A percentile compares a stretch with the other conserved stretches of the same genome.
phyloP scores from a whole-genome alignment of 2,888 invertebrate genomes.

The Sarcophaga subvicina region DNA sequence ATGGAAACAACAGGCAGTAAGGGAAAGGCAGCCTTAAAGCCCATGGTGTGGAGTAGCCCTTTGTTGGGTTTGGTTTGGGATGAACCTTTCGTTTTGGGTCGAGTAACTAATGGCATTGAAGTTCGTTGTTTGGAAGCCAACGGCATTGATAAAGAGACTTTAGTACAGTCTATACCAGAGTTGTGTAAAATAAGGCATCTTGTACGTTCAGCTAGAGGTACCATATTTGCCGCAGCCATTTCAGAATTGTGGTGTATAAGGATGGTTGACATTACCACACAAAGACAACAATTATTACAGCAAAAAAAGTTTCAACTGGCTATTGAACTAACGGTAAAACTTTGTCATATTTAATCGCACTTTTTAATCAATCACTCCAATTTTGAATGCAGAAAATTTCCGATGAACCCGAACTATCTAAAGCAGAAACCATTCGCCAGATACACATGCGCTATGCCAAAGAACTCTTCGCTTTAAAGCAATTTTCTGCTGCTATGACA shows the following conservation, averaged over 20 bases:
- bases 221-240: constrained; percentile 92
- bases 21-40: constrained; percentile 72
- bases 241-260: constrained; percentile 95
- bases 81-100: constrained; percentile 94
- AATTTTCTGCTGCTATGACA: constrained; percentile 94
- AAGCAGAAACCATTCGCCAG: constrained; percentile 90
- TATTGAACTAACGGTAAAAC: constrained; percentile 91
- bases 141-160: constrained; percentile 83
- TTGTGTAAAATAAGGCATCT: constrained; percentile 89
- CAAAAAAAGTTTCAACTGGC: constrained; percentile 97
- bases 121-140: constrained; percentile 93
- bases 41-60: constrained; percentile 78
- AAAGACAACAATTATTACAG: constrained; percentile 91
- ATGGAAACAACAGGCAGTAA: constrained; percentile 69
- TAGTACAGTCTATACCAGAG: constrained; percentile 91
- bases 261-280: constrained; percentile 90
- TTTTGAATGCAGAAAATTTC: constrained; percentile 87
- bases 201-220: constrained; percentile 88
- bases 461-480: constrained; percentile 93
- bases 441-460: constrained; percentile 96
- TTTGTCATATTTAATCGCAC: background rate
- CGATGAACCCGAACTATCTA: constrained; percentile 90
- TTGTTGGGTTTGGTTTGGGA: constrained; percentile 88
- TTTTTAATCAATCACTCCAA: background rate
- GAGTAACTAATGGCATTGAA: constrained; percentile 92